phyloP scores from a whole-genome alignment of 2,888 invertebrate species.

The Anthophora plumipes region DNA sequence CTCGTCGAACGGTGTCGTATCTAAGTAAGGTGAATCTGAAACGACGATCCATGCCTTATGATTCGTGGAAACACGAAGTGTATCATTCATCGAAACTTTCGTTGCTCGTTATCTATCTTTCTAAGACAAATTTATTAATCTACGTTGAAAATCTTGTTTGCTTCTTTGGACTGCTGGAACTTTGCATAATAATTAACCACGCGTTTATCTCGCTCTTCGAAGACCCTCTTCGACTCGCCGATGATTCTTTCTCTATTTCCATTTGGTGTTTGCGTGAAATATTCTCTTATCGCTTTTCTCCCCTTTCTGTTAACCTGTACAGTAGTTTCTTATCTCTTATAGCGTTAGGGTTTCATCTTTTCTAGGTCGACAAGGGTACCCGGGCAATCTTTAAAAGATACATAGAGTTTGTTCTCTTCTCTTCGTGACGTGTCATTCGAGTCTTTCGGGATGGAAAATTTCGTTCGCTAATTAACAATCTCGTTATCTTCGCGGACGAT shows the following conservation, averaged over 20 bases:
- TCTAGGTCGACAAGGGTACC: no score
- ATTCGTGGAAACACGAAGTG: neutral
- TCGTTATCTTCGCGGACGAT: constrained; percentile 68
- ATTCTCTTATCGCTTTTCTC: neutral
- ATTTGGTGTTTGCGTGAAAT: neutral
- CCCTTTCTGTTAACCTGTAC: no score
- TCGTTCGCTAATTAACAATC: constrained; percentile 66
- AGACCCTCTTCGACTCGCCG: neutral
- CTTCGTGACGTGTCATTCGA: constrained; percentile 1
- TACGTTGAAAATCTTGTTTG: neutral
- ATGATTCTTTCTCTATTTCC: constrained; percentile 8
- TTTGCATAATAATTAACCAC: constrained; percentile 57
- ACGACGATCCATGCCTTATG: neutral
- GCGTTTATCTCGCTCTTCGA: constrained; percentile 50
- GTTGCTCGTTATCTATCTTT: constrained; percentile 13
- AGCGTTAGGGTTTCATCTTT: no score
- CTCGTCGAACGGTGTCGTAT: no score
- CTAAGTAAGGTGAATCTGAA: neutral
- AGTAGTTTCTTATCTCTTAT: neutral
- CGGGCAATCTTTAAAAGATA: no score
- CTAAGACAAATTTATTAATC: constrained; percentile 20
- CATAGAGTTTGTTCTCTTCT: neutral
- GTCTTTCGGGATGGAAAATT: constrained; percentile 42
- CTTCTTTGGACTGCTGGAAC: constrained; percentile 13
- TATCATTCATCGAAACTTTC: neutral